Evolutionary conservation across 2,888 invertebrate genomes (phyloP).

Genomic region (Drosophila tanythrix): DNA sequence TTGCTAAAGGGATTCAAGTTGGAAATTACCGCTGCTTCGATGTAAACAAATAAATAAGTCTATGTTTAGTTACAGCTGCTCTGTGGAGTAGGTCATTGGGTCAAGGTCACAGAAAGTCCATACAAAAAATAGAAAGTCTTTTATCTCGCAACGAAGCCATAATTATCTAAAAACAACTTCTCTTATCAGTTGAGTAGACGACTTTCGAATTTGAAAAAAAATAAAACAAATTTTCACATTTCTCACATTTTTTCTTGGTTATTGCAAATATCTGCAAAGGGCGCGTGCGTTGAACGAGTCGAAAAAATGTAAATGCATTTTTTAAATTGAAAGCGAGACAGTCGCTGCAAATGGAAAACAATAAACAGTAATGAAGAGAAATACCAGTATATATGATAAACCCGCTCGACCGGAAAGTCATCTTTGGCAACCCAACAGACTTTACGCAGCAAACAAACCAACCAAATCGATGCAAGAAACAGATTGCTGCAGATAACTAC

Average conservation of each 20-base stretch:
- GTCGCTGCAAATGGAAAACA: constrained; percentile 39
- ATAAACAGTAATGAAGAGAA: constrained; percentile 33
- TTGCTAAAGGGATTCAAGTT: background rate
- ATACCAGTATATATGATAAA: constrained; percentile 41
- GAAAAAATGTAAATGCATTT: constrained; percentile 52
- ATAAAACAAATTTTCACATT: background rate
- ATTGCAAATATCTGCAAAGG: constrained; percentile 32
- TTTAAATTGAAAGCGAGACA: constrained; percentile 54
- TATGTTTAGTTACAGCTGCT: background rate
- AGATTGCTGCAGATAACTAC: background rate
- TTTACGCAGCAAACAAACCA: constrained; percentile 7
- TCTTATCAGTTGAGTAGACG: constrained; percentile 15
- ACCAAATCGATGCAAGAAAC: constrained; percentile 22
- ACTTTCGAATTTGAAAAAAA: background rate
- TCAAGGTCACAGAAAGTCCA: constrained; percentile 52
- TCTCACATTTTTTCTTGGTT: background rate
- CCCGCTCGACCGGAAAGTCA: constrained; percentile 66
- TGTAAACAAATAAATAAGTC: background rate
- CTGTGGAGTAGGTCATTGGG: constrained; percentile 23
- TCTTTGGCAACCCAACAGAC: constrained; percentile 39
- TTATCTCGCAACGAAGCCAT: constrained; percentile 20
- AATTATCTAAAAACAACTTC: background rate
- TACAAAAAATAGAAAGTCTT: background rate
- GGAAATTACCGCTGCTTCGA: background rate
- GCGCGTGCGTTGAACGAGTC: constrained; percentile 25